Evolutionary conservation across 1,140 invertebrate genomes (phyloP).

Genomic region (Zaprionus ornatus): DNA sequence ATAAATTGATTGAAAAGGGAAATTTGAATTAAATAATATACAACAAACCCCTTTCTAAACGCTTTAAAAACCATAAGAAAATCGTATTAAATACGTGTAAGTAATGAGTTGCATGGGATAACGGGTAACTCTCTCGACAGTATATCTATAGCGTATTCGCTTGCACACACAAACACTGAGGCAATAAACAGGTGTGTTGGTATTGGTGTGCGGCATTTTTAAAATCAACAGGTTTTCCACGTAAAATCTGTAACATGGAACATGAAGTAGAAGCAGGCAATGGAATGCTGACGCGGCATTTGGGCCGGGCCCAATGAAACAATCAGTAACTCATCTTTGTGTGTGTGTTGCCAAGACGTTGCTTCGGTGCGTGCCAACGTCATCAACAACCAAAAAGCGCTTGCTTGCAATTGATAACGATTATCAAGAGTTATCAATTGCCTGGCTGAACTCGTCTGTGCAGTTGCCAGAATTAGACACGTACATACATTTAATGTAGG

Average conservation of each 20-base stretch:
- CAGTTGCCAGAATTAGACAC: not conserved
- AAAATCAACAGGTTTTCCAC: conserved; percentile 64
- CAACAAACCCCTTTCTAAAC: not conserved
- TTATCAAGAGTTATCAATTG: conserved; percentile 44
- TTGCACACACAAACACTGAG: conserved; percentile 6
- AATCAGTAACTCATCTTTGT: not conserved
- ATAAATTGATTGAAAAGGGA: not conserved
- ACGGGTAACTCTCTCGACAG: not conserved
- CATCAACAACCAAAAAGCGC: conserved; percentile 38
- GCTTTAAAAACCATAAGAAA: not conserved
- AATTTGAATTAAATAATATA: not conserved
- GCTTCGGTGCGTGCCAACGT: conserved; percentile 51
- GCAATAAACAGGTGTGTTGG: conserved; percentile 37
- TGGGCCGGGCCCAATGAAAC: conserved; percentile 9
- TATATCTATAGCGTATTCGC: conserved; percentile 32
- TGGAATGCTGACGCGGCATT: conserved; percentile 49
- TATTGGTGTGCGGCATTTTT: conserved; percentile 7
- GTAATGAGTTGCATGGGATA: conserved; percentile 11
- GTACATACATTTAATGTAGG: conserved; percentile 3
- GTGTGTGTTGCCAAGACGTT: conserved; percentile 11
- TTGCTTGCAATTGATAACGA: conserved; percentile 13
- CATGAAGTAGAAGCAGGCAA: not conserved
- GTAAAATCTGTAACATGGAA: conserved; percentile 33
- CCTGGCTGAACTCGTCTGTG: not conserved
- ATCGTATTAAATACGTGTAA: not conserved